These are phyloP conservation scores for Lipophrys pholis DNA, from an alignment of 2,113 vertebrate genomes.

Conservation along the genomic window DNA sequence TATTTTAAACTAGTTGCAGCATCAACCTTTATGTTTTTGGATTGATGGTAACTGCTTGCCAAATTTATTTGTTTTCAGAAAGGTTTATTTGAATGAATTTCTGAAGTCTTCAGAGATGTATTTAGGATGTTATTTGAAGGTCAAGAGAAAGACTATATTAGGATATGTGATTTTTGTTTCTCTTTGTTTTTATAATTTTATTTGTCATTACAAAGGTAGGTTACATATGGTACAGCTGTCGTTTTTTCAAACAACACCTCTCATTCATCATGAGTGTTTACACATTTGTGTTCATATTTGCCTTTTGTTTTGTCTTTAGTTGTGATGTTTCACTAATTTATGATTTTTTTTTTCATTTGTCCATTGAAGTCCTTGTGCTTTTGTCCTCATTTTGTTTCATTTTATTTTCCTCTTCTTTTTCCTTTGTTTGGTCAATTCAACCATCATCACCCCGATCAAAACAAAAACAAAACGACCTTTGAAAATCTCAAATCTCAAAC, in stretches of 20 bases:
- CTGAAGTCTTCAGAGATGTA: not conserved
- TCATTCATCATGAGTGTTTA: slow-evolving; percentile 82
- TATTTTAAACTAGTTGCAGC: slow-evolving; percentile 76
- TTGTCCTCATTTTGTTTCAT: slow-evolving; percentile 87
- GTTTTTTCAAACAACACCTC: slow-evolving; percentile 77
- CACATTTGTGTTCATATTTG: slow-evolving; percentile 77
- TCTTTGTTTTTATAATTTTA: slow-evolving; percentile 28
- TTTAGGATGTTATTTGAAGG: slow-evolving; percentile 21
- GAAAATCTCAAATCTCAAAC: slow-evolving; percentile 62
- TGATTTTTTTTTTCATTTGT: slow-evolving; percentile 77
- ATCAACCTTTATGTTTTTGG: slow-evolving; percentile 90
- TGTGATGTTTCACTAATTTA: slow-evolving; percentile 60
- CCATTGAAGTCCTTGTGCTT: slow-evolving; percentile 67
- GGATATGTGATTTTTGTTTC: slow-evolving; percentile 50
- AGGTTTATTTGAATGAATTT: slow-evolving; percentile 27
- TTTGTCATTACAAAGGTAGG: slow-evolving; percentile 87
- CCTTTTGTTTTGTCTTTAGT: slow-evolving; percentile 59
- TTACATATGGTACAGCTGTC: slow-evolving; percentile 86
- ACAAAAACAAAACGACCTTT: slow-evolving; percentile 57
- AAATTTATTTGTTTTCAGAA: slow-evolving; percentile 66
- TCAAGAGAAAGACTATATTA: slow-evolving; percentile 15
- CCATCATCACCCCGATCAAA: slow-evolving; percentile 70
- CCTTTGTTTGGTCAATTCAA: slow-evolving; percentile 88
- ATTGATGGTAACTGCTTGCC: slow-evolving; percentile 89
- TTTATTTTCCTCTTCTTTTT: slow-evolving; percentile 84